Evolutionary conservation across 2,888 invertebrate species (phyloP).

Genomic region (Lasioglossum oenotherae): DNA sequence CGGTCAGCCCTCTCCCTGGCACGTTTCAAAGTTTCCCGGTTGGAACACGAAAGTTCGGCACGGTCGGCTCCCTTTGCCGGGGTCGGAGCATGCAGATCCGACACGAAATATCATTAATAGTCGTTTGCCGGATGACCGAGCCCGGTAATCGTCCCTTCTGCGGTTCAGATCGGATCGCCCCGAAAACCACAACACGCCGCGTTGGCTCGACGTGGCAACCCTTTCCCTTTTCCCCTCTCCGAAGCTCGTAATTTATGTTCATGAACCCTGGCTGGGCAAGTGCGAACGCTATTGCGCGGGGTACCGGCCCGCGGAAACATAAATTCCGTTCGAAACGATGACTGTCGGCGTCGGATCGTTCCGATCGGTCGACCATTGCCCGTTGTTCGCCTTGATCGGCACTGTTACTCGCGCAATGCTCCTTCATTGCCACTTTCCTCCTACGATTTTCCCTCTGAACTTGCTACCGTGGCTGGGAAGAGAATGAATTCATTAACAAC

Average conservation of each 20-base stretch:
- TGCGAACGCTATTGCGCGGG: constrained; percentile 47
- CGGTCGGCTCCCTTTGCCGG: constrained; percentile 72
- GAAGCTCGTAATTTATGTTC: constrained; percentile 66
- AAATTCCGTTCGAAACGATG: constrained; percentile 4
- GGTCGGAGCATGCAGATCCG: constrained; percentile 80
- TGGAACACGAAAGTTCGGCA: constrained; percentile 69
- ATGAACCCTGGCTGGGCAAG: constrained; percentile 57
- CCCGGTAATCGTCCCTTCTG: constrained; percentile 80
- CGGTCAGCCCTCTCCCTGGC: constrained; percentile 37
- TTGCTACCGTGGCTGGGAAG: background rate
- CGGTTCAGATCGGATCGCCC: constrained; percentile 77
- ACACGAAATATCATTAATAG: constrained; percentile 83
- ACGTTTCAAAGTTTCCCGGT: constrained; percentile 57
- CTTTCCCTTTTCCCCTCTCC: constrained; percentile 43
- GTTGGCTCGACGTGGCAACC: constrained; percentile 53
- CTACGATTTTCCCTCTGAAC: background rate
- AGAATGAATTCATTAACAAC: background rate
- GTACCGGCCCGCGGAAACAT: constrained; percentile 4
- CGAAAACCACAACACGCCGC: constrained; percentile 80
- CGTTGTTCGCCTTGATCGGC: constrained; percentile 4
- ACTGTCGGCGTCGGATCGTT: background rate
- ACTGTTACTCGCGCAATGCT: background rate
- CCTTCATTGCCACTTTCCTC: background rate
- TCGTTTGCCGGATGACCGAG: constrained; percentile 83
- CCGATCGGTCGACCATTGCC: background rate